phyloP scores from a whole-genome alignment of 2,113 vertebrate species.

The Rousettus leschenaultii region DNA sequence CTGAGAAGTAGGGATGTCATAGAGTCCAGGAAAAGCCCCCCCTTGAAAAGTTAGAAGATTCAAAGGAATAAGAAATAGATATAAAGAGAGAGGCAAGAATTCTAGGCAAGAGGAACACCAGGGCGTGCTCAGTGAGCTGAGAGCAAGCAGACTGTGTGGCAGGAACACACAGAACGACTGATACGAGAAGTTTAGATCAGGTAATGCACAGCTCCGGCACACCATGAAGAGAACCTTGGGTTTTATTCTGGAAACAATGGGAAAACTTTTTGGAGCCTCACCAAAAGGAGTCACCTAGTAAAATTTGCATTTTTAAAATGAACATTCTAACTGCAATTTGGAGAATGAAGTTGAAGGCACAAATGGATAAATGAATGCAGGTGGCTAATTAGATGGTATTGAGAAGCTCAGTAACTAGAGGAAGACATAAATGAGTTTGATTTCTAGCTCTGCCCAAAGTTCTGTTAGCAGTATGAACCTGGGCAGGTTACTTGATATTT shows the following conservation, averaged over 20 bases:
- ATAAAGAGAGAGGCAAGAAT: background rate
- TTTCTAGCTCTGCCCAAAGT: background rate
- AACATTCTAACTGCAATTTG: background rate
- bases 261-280: background rate
- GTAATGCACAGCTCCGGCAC: background rate
- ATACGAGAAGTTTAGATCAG: background rate
- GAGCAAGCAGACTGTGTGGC: background rate
- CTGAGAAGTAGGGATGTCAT: background rate
- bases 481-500: background rate
- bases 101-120: background rate
- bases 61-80: background rate
- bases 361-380: background rate
- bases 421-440: background rate
- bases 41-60: background rate
- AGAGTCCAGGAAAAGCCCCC: background rate
- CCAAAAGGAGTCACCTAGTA: background rate
- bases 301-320: slow-evolving; percentile 1
- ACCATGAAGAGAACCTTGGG: background rate
- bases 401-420: background rate
- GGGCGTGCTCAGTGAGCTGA: background rate
- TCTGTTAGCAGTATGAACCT: background rate
- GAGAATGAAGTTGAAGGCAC: background rate
- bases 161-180: background rate
- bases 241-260: background rate
- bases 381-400: background rate